Evolutionary conservation across 2,888 invertebrate genomes (phyloP).

Genomic region (Ametastegia equiseti): DNA sequence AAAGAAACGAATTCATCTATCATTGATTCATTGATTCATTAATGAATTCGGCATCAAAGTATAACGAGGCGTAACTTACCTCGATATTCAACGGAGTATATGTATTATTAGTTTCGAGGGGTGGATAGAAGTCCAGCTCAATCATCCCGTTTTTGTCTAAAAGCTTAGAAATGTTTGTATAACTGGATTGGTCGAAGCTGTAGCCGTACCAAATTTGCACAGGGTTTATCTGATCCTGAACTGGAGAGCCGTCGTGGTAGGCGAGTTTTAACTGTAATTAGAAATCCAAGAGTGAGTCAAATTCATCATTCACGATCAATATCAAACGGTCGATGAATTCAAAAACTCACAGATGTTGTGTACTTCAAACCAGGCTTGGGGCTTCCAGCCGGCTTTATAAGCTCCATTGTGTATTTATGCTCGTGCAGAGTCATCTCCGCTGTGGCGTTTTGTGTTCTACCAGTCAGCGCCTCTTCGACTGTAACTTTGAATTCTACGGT

Average conservation of each 20-base stretch:
- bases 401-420: slow-evolving; percentile 85
- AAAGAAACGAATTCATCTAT: too few species aligned
- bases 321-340: slow-evolving; percentile 81
- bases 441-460: slow-evolving; percentile 88
- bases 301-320: slow-evolving; percentile 85
- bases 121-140: slow-evolving; percentile 81
- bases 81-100: slow-evolving; percentile 84
- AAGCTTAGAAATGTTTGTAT: slow-evolving; percentile 77
- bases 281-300: slow-evolving; percentile 84
- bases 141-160: slow-evolving; percentile 83
- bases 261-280: slow-evolving; percentile 81
- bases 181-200: slow-evolving; percentile 79
- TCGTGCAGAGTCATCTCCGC: slow-evolving; percentile 86
- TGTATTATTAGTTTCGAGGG: slow-evolving; percentile 78
- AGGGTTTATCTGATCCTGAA: slow-evolving; percentile 79
- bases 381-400: slow-evolving; percentile 89
- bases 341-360: slow-evolving; percentile 77
- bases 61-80: slow-evolving; percentile 75
- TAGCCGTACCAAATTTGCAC: slow-evolving; percentile 82
- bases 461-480: slow-evolving; percentile 93
- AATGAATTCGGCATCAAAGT: too few species aligned
- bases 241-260: slow-evolving; percentile 84
- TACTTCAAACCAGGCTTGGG: slow-evolving; percentile 94
- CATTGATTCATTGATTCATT: too few species aligned
- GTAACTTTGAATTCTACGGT: slow-evolving; percentile 91